Evolutionary conservation across 2,113 vertebrate species (phyloP), one percentile per base, ranked within the genome.

Genomic region (Glaucidium brasilianum): DNA sequence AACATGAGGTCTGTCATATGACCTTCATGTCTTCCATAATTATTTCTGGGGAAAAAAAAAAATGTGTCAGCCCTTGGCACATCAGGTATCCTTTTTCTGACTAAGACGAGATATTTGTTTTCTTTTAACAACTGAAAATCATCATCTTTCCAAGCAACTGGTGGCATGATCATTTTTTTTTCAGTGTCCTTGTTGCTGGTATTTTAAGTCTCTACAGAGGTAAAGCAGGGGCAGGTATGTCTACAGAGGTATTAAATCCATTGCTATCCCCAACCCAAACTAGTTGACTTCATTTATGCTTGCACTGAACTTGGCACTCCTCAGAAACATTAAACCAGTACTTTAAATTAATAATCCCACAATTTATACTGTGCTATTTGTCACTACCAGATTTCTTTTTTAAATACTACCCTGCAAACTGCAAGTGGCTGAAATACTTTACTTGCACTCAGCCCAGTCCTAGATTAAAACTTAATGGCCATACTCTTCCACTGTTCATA

Each of bases 21-120:
- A 93, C 78, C 81, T 93, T 91, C 35, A 20, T 8, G 45, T 85
- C 85, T 92, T 96, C 86, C 81, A 84, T 85, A 96, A 94, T 16
- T 19, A 27, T 77, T 69, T 12, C 6, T 14, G 39, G 5, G 8
- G 3, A 12, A 5, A 27, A 85, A 27, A 85, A 91, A 73, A 85
- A 79, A 89, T 5, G 47, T 2, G 2, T 84, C 95, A 90, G 64
- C 59, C 50, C 18, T 72, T 83, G 85, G 89, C 77, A 96, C 49
- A 86, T 78, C 45, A 96, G 86, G 50, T 93, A n/a, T 84, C 43
- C 58, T 80, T 94, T 93, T 85, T 45, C 79, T 84, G 45, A 84
- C 78, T 81, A 71, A 88, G 74, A 92, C 26, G 13, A 18, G 9
- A 90, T 67, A 53, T 76, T 69, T 90, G 77, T n/a, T 92, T 93